Conservation (phyloP, 2,113 vertebrate species). For the Carettochelys insculpta region DNA sequence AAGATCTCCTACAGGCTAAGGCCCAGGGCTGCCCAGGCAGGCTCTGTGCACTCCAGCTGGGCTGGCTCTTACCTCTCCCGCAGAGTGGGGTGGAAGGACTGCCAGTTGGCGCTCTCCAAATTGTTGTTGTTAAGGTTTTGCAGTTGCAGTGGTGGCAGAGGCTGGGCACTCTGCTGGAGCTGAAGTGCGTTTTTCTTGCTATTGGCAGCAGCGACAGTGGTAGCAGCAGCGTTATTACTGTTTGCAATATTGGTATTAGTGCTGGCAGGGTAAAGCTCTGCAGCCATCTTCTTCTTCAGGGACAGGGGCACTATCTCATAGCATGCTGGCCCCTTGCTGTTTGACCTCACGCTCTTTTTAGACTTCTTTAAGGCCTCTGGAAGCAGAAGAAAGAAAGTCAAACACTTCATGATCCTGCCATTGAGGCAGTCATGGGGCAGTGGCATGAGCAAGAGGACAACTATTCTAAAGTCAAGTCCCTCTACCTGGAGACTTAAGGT, state of each 20-base stretch:
- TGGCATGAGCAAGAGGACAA: constrained; percentile 81
- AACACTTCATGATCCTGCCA: constrained; percentile 94
- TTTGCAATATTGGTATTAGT: constrained; percentile 80
- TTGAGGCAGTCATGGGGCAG: constrained; percentile 86
- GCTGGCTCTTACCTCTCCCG: constrained; percentile 87
- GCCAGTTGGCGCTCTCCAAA: constrained; percentile 88
- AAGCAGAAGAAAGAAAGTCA: constrained; percentile 90
- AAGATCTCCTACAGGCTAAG: neutral
- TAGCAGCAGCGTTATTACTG: constrained; percentile 74
- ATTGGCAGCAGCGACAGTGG: constrained; percentile 76
- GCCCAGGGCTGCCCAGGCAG: neutral
- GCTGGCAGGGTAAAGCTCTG: constrained; percentile 88
- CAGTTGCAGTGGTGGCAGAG: constrained; percentile 79
- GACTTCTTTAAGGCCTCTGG: constrained; percentile 92
- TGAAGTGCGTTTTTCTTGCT: constrained; percentile 78
- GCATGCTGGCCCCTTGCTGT: constrained; percentile 80
- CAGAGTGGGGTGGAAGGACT: constrained; percentile 90
- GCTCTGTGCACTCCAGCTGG: neutral
- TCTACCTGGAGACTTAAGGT: neutral
- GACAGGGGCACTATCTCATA: constrained; percentile 84
- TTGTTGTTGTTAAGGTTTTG: constrained; percentile 93
- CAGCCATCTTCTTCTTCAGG: constrained; percentile 91
- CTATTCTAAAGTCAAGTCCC: constrained; percentile 56
- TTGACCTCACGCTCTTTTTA: constrained; percentile 80
- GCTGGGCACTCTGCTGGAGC: constrained; percentile 76